Base-by-base conservation (phyloP, 2,888 invertebrate genomes). In the Drosophila vallismaia region DNA sequence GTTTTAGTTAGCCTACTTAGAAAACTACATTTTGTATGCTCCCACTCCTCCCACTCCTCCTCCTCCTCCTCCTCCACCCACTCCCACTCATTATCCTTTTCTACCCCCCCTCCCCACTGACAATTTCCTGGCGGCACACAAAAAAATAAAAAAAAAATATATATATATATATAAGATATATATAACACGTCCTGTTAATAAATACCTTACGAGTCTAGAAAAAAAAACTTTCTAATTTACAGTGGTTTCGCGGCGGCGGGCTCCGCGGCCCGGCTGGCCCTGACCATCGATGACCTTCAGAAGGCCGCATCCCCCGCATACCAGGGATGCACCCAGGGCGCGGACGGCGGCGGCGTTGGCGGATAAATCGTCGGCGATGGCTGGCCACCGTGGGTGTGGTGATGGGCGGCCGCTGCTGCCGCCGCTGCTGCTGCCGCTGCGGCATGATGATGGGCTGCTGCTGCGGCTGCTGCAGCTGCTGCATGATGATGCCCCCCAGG, bases 361-460 rank as follows among this genome's bases (percentile, higher is more conserved):
- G 92, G 92, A 88, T 91, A 92, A 26, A 92, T 92, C 3, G 92
- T 92, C n/a, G 92, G 92, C 53, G 92, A 92, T 44, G 92, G 92
- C 74, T 92, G 81, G 0, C 91, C 92, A 71, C 91, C 92, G 71
- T 91, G 91, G 0, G 88, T 75, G 19, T 89, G 89, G 19, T 78
- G 87, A 1, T 76, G 77, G 3, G 75, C 79, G 1, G 79, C 81
- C 1, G 80, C 86, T 2, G 79, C 68, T 2, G 70, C 84, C 7
- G 75, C 78, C 3, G 68, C 68, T 6, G 68, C 68, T 2, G 73
- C 74, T 3, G 70, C 72, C 7, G 78, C 80, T 0, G 76, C 72
- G 5, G 69, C 66, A 59, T 75, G 77, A 57, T 75, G 77, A 31
- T 81, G 80, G n/a, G 72, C 53, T 0, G 72, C 72, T 9, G 74